These are phyloP conservation scores for Bombylius discolor DNA, from an alignment of 2,888 invertebrate species.

Conservation along the genomic window DNA sequence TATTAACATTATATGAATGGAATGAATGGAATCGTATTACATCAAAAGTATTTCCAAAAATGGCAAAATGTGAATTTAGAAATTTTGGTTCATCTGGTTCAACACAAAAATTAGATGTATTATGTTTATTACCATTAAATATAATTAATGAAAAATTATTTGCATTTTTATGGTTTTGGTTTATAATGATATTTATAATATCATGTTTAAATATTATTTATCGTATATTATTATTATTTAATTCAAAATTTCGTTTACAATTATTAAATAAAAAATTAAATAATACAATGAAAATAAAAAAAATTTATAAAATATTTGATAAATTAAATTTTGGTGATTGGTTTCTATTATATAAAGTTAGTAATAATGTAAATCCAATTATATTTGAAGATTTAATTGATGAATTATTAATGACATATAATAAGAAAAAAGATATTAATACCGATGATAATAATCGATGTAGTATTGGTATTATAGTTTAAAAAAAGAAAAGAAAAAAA, in stretches of 20 bases:
- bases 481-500: no score
- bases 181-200: slow-evolving; percentile 47
- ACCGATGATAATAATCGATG: not conserved
- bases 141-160: slow-evolving; percentile 71
- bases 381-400: slow-evolving; percentile 49
- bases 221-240: slow-evolving; percentile 44
- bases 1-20: slow-evolving; percentile 27
- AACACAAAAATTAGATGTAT: slow-evolving; percentile 61
- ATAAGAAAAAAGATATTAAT: not conserved
- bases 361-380: slow-evolving; percentile 60
- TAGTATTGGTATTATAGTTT: no score
- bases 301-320: slow-evolving; percentile 18
- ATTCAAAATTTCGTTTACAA: slow-evolving; percentile 42
- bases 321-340: slow-evolving; percentile 53
- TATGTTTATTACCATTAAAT: slow-evolving; percentile 65
- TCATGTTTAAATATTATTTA: slow-evolving; percentile 53
- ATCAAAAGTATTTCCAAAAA: slow-evolving; percentile 39
- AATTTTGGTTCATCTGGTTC: slow-evolving; percentile 75
- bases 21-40: slow-evolving; percentile 28
- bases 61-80: slow-evolving; percentile 81
- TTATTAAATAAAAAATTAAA: slow-evolving; percentile 23
- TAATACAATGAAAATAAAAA: not conserved
- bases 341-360: slow-evolving; percentile 62
- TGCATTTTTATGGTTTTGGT: slow-evolving; percentile 62
- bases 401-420: not conserved